Evolutionary conservation across 2,113 vertebrate genomes (phyloP).

Genomic region (Sakesphorus luctuosus): DNA sequence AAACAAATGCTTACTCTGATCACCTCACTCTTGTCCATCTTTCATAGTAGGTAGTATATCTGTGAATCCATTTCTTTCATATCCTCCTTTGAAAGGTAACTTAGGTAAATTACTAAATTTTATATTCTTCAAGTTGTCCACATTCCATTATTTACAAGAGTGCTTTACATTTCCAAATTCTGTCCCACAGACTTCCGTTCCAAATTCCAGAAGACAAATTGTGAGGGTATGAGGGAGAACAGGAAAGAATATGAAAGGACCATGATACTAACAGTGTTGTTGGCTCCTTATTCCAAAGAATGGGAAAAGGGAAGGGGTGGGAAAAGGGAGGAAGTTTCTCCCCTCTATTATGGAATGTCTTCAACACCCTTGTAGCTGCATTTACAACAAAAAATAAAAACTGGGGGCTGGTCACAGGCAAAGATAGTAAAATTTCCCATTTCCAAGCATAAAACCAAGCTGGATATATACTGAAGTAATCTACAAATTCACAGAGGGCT

Average conservation of each 20-base stretch:
- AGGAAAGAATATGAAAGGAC: neutral
- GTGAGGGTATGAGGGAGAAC: neutral
- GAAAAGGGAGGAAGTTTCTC: neutral
- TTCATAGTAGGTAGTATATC: neutral
- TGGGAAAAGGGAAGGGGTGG: neutral
- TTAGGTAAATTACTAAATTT: neutral
- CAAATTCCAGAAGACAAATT: neutral
- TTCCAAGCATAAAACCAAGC: neutral
- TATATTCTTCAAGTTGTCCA: neutral
- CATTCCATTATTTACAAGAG: neutral
- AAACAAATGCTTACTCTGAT: neutral
- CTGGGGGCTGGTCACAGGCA: neutral
- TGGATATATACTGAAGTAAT: neutral
- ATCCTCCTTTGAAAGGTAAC: neutral
- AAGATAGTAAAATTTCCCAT: neutral
- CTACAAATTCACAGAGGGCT: neutral
- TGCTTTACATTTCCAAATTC: neutral
- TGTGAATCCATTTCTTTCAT: neutral
- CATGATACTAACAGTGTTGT: rapidly evolving
- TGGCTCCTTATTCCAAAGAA: neutral
- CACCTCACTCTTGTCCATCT: neutral
- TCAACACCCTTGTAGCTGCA: neutral
- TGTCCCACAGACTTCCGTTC: neutral
- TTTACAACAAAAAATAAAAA: neutral
- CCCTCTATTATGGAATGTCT: neutral